phyloP scores from a whole-genome alignment of 92 coral and sea anemone species.

The Epizoanthus fatuus region DNA sequence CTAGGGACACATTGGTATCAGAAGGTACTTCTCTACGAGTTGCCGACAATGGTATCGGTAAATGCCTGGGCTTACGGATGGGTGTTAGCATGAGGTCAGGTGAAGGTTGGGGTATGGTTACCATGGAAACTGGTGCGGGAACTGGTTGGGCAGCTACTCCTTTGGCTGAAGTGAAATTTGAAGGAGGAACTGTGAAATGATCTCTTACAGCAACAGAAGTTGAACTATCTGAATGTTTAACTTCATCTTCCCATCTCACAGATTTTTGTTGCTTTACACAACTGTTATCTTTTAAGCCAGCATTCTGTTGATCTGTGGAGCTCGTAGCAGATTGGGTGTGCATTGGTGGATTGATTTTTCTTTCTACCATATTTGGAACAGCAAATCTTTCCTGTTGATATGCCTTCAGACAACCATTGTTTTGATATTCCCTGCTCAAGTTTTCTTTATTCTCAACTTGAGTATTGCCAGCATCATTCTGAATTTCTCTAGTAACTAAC shows the following conservation, averaged over 20 bases:
- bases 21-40: slow-evolving; percentile 18
- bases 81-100: slow-evolving; percentile 86
- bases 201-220: slow-evolving; percentile 15
- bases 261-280: slow-evolving; percentile 23
- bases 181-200: neutral
- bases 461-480: slow-evolving; percentile 1
- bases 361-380: neutral
- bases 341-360: neutral
- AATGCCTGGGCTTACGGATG: slow-evolving; percentile 41
- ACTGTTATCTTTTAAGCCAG: slow-evolving; percentile 1
- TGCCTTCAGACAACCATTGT: neutral
- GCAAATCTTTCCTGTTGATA: neutral
- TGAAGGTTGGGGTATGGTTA: slow-evolving; percentile 77
- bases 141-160: slow-evolving; percentile 21
- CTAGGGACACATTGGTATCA: slow-evolving; percentile 1
- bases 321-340: neutral
- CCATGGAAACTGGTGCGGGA: slow-evolving; percentile 79
- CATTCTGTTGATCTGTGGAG: neutral
- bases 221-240: neutral
- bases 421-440: neutral
- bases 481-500: slow-evolving; percentile 50
- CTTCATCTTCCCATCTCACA: slow-evolving; percentile 68
- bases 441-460: slow-evolving; percentile 63
- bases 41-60: slow-evolving; percentile 72
- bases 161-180: slow-evolving; percentile 1